Evolutionary conservation across 2,113 vertebrate genomes (phyloP).

Genomic region (Paraplagusia blochii): DNA sequence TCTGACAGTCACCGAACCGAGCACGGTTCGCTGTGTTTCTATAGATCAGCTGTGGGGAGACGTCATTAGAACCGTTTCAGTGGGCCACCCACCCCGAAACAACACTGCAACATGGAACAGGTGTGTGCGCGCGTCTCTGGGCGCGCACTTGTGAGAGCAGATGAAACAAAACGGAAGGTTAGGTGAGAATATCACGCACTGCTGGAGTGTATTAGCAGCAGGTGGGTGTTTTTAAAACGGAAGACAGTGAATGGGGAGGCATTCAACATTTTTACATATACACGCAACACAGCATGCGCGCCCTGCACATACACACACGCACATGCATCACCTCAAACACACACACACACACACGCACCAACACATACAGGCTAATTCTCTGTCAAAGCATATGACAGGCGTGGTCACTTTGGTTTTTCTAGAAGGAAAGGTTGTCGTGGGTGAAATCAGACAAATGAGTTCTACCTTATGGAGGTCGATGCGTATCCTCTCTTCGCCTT

Average conservation of each 20-base stretch:
- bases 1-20: constrained; percentile 15
- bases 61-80: constrained; percentile 46
- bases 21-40: constrained; percentile 32
- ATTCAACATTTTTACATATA: neutral
- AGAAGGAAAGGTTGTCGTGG: neutral
- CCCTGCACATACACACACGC: constrained; percentile 16
- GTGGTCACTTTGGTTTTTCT: constrained; percentile 58
- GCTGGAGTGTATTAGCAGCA: neutral
- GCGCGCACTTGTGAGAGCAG: constrained; percentile 10
- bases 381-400: constrained; percentile 64
- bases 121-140: constrained; percentile 50
- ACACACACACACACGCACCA: neutral
- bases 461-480: constrained; percentile 72
- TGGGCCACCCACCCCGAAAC: constrained; percentile 37
- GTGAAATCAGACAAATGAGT: constrained; percentile 4
- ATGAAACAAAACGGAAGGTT: constrained; percentile 30
- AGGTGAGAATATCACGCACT: constrained; percentile 11
- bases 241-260: too few relatives aligned
- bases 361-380: constrained; percentile 9
- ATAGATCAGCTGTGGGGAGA: constrained; percentile 28
- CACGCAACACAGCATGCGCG: constrained; percentile 5
- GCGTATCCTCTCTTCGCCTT: constrained; percentile 69
- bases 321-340: constrained; percentile 13
- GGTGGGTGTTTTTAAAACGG: too few relatives aligned
- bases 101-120: constrained; percentile 70